A percentile compares a stretch with the other conserved stretches of the same genome.
phyloP scores from a whole-genome alignment of 2,888 invertebrate genomes.

The Cryptophagus acutangulus region DNA sequence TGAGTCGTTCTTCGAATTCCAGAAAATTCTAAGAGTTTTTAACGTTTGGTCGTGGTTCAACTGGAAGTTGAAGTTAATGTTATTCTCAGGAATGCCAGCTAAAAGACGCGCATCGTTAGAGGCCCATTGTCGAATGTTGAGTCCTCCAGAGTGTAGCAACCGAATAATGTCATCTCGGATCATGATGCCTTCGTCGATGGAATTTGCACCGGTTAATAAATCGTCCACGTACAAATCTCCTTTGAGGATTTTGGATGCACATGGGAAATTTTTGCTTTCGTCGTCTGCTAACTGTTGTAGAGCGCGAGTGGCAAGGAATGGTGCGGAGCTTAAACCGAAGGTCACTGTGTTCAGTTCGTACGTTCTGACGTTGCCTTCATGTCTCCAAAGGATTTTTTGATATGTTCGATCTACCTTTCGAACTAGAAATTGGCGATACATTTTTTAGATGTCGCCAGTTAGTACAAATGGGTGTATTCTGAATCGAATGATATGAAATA shows the following conservation, averaged over 20 bases:
- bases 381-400: slow-evolving; percentile 14
- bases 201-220: neutral
- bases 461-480: slow-evolving; percentile 7
- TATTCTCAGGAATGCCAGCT: neutral
- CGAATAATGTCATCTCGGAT: slow-evolving; percentile 5
- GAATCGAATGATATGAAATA: neutral
- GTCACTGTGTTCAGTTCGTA: slow-evolving; percentile 21
- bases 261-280: slow-evolving; percentile 5
- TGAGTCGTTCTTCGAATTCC: too few species aligned
- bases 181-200: too few species aligned
- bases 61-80: too few species aligned
- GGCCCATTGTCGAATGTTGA: slow-evolving; percentile 5
- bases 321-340: slow-evolving; percentile 24
- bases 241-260: slow-evolving; percentile 2
- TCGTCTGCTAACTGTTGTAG: slow-evolving; percentile 1
- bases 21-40: too few species aligned
- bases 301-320: neutral
- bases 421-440: slow-evolving; percentile 17
- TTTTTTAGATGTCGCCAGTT: slow-evolving; percentile 16
- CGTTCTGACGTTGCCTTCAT: slow-evolving; percentile 10
- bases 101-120: neutral
- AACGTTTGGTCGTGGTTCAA: too few species aligned
- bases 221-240: neutral
- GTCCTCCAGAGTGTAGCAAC: slow-evolving; percentile 5
- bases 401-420: slow-evolving; percentile 3